Conservation (phyloP, 2,888 invertebrate species). For the Caenorhabditis drosophilae region DNA sequence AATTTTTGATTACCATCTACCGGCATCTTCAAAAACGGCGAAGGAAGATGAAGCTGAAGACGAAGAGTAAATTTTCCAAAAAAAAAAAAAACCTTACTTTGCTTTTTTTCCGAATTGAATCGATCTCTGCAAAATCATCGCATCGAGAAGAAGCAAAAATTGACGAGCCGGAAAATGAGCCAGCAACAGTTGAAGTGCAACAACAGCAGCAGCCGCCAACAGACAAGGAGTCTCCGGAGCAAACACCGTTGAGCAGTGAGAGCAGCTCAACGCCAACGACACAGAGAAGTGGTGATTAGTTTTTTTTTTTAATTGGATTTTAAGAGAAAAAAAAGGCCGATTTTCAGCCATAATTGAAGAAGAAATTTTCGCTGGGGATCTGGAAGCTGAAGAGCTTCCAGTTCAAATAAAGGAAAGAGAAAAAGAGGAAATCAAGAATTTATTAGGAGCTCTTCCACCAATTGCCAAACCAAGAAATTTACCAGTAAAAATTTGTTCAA, state of each 20-base stretch:
- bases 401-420: too few relatives aligned
- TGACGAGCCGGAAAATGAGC: neutral
- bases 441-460: slow-evolving; percentile 40
- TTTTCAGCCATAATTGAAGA: neutral
- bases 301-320: neutral
- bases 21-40: neutral
- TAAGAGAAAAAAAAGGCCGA: neutral
- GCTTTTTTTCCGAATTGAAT: slow-evolving; percentile 25
- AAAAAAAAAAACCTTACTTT: slow-evolving; percentile 7
- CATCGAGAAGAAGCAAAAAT: slow-evolving; percentile 6
- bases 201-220: too few relatives aligned
- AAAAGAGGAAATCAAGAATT: slow-evolving; percentile 4
- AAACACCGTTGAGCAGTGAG: too few relatives aligned
- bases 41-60: slow-evolving; percentile 12
- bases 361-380: too few relatives aligned
- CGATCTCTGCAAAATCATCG: slow-evolving; percentile 26
- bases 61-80: slow-evolving; percentile 14
- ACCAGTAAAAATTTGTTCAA: neutral
- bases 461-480: slow-evolving; percentile 37
- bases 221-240: too few relatives aligned
- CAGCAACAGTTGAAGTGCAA: neutral
- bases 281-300: neutral
- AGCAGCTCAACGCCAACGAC: too few relatives aligned
- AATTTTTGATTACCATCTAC: slow-evolving; percentile 7
- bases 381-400: too few relatives aligned